Conservation (phyloP, 2,113 vertebrate genomes). For the Stegostoma tigrinum region DNA sequence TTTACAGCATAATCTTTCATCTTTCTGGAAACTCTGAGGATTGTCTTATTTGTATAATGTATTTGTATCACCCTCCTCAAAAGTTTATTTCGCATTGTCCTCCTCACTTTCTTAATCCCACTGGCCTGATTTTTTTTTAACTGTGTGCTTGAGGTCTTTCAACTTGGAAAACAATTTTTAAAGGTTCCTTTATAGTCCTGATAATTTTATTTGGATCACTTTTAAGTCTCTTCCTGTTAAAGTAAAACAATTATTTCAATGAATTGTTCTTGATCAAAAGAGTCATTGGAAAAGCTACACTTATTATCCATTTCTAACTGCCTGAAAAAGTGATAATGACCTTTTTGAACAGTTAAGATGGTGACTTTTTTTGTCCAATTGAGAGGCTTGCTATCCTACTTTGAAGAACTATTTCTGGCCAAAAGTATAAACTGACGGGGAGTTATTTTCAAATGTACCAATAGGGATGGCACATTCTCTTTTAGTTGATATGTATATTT, state of each 20-base stretch:
- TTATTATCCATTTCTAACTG: background rate
- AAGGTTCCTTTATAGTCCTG: background rate
- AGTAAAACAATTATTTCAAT: background rate
- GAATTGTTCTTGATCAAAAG: background rate
- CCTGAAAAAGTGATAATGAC: background rate
- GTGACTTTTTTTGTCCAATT: background rate
- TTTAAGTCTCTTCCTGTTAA: background rate
- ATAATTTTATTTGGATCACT: background rate
- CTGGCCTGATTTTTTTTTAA: background rate
- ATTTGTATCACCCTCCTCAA: background rate
- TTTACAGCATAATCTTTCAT: background rate
- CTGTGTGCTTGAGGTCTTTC: background rate
- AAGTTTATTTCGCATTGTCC: background rate
- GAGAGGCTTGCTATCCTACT: background rate
- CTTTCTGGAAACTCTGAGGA: background rate
- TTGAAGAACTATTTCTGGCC: background rate
- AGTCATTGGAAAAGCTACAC: background rate
- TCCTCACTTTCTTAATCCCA: background rate
- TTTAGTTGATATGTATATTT: background rate
- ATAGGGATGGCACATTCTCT: background rate
- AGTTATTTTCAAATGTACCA: background rate
- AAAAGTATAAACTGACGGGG: background rate
- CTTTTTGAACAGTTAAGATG: background rate
- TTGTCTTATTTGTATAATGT: background rate
- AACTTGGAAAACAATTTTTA: background rate